Conservation (phyloP, 2,797 vertebrate genomes). For the Coilia nasus region DNA sequence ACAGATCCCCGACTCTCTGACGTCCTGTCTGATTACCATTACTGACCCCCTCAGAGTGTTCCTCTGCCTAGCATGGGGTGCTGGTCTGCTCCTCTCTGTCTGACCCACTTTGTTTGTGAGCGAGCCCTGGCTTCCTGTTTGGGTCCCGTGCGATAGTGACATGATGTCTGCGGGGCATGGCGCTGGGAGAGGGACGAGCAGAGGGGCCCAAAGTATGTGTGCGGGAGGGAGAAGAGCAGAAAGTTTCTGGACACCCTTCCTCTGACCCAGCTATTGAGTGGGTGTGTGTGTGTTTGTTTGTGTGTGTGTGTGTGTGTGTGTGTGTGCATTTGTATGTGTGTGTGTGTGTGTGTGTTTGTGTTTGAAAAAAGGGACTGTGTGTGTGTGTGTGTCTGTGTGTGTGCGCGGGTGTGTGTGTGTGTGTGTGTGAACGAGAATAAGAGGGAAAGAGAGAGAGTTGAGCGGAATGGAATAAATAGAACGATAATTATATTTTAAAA, state of each 20-base stretch:
- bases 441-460: not conserved
- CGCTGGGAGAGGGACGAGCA: not conserved
- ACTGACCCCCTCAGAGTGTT: not conserved
- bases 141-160: conserved; percentile 13
- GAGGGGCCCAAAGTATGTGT: not conserved
- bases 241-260: conserved; percentile 21
- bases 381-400: too few species aligned
- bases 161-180: not conserved
- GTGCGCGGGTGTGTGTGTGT: too few species aligned
- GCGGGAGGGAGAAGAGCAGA: not conserved
- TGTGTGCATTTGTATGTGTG: not conserved
- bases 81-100: not conserved
- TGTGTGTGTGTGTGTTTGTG: conserved; percentile 24
- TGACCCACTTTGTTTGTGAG: conserved; percentile 48
- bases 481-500: too few species aligned
- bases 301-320: conserved; percentile 31
- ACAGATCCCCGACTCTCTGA: not conserved
- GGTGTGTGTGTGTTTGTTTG: not conserved
- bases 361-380: not conserved
- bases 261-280: not conserved
- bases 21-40: not conserved
- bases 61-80: not conserved
- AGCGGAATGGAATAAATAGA: too few species aligned
- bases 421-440: too few species aligned
- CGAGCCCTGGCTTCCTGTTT: conserved; percentile 35